phyloP scores from a whole-genome alignment of 2,888 invertebrate genomes.

The Apotomis turbidana region DNA sequence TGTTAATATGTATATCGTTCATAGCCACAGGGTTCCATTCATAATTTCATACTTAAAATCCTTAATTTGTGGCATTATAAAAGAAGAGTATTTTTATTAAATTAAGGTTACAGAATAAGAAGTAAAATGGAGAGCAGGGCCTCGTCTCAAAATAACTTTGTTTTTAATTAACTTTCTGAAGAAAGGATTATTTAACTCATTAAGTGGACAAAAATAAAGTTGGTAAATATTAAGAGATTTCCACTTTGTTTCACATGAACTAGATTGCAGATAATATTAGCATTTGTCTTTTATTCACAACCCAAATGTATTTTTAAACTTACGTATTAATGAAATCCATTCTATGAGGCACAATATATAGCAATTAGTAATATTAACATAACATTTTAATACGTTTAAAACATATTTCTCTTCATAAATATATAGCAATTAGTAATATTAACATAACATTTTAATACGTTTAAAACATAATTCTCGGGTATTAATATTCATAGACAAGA shows the following conservation, averaged over 20 bases:
- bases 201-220: not conserved
- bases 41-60: not conserved
- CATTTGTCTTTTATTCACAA: not conserved
- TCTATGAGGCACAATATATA: too few species aligned
- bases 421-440: too few species aligned
- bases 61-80: not conserved
- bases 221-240: too few species aligned
- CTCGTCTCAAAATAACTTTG: constrained; percentile 9
- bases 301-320: too few species aligned
- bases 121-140: not conserved
- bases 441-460: not conserved
- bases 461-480: too few species aligned
- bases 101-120: not conserved
- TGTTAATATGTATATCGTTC: constrained; percentile 52
- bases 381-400: not conserved
- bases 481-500: constrained; percentile 5
- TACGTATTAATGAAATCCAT: too few species aligned
- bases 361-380: not conserved
- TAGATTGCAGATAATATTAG: too few species aligned
- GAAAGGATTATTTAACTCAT: not conserved
- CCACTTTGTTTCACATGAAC: too few species aligned
- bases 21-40: constrained; percentile 48
- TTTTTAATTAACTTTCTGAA: constrained; percentile 1
- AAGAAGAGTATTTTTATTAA: not conserved
- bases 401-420: not conserved